Evolutionary conservation across 23 tunicate genomes (phyloP), one percentile per base, ranked within the genome.

Genomic region (Halocynthia roretzi): DNA sequence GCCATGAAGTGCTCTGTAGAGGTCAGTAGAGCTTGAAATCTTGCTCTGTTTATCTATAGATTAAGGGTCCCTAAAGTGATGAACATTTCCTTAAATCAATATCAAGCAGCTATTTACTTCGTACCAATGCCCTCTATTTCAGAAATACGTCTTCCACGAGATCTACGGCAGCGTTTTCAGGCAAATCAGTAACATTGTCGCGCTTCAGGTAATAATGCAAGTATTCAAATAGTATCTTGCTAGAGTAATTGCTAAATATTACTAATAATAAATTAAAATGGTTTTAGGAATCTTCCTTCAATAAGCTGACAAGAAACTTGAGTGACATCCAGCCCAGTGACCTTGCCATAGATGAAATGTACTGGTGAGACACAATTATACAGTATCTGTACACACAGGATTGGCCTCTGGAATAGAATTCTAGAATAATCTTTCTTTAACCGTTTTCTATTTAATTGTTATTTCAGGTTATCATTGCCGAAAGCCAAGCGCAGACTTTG

Each of bases 401-500:
- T 15, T 60, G 18, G 18, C 2, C 4, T 4, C 22, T n/a, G 21
- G 12, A 56, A 58, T 71, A 31, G 44, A 31, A 31, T 31, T 31
- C 44, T 31, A 31, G 44, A 31, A 31, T 71, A 5, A 17, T 76
- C 14, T 56, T 55, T 76, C 5, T 57, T 17, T 75, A 56, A 23
- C 62, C 62, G 62, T 58, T 58, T 14, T 58, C 63, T 58, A 58
- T 14, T 58, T 14, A 58, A 23, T 5, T 44, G 31, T 49, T 15
- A 10, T 20, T 76, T 15, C 55, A 88, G 95, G 95, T 50, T 61
- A 17, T 74, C 77, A 8, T 23, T 88, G 48, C 87, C 88, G 22
- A 52, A 88, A 73, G 87, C 95, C 8, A 72, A 83, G 44, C 61
- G 95, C 50, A 80, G 83, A 54, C 57, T 88, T 6, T 83, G 88